Percentiles rank a stretch among this genome's conserved stretches.
Conservation (phyloP, 2,888 invertebrate genomes). For the Tuberolachnus salignus region DNA sequence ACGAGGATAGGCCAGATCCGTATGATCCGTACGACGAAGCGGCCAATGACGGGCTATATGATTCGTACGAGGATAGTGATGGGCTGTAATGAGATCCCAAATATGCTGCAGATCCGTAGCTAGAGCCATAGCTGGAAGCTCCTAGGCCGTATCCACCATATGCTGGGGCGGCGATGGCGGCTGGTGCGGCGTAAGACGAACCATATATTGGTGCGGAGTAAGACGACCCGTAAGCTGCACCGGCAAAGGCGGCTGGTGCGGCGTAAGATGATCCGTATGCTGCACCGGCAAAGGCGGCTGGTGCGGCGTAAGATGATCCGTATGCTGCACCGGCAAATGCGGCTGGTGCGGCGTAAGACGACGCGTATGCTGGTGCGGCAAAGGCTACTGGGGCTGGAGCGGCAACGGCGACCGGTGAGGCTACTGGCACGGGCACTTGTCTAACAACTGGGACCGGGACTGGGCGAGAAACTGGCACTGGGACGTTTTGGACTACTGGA, state of each 20-base stretch:
- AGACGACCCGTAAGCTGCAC: background rate
- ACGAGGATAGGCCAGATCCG: slow-evolving; percentile 17
- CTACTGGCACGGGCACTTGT: slow-evolving; percentile 37
- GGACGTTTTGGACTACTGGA: slow-evolving; percentile 38
- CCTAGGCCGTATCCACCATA: slow-evolving; percentile 38
- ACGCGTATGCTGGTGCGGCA: background rate
- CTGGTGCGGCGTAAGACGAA: background rate
- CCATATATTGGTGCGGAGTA: background rate
- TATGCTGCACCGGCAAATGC: background rate
- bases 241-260: background rate
- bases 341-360: background rate
- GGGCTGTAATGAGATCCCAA: slow-evolving; percentile 3
- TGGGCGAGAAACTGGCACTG: slow-evolving; percentile 37
- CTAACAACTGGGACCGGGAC: slow-evolving; percentile 36
- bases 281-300: background rate
- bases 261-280: background rate
- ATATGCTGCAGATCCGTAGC: slow-evolving; percentile 19
- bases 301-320: background rate
- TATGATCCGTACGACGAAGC: slow-evolving; percentile 14
- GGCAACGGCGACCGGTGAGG: slow-evolving; percentile 15
- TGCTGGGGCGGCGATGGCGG: slow-evolving; percentile 1
- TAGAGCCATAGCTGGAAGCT: background rate
- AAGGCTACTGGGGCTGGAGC: background rate
- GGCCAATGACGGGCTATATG: background rate
- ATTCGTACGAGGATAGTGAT: background rate